Evolutionary conservation across 30 jellyfish, hydroid and myxozoan species (phyloP), one percentile per base, ranked within the genome.

Genomic region (Aurelia coerulea): DNA sequence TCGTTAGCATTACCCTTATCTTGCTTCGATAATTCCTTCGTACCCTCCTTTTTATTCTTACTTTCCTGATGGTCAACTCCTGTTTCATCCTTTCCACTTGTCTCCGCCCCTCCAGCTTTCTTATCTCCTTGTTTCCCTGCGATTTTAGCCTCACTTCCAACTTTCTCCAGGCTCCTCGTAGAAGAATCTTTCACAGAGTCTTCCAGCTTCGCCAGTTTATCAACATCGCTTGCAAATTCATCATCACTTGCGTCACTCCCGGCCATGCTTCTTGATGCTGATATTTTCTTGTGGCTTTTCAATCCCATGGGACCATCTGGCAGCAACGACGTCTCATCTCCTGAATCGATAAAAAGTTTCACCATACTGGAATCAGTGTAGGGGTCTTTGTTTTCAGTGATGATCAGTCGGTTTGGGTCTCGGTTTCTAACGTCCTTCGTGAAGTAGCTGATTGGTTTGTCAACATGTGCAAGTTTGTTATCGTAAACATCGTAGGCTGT

Each of bases 321-420:
- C 82, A 83, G 37, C 72, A 65, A 23, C 10, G 93, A 73, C 23
- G 74, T 70, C 35, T 84, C 93, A 53, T 73, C 85, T 32, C 93
- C 93, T 84, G 93, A 63, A 73, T 84, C 72, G 80, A 84, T 41
- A 74, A 84, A 84, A 15, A 84, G 60, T 64, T 84, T 84, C 0
- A 84, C 79, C 84, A 70, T 84, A 18, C 88, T 84, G 15, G 88
- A 64, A 56, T 73, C 93, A 10, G 93, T 66, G 29, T 5, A 10
- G 6, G 93, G 93, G 81, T 84, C 87, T 52, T 46, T 78, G 34
- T 74, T 73, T 74, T 84, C 93, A 0, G 93, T 84, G 42, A 84
- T 75, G 2, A 84, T 52, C 31, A 84, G 88, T 84, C 93, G 63
- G 86, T 83, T 78, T 4, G 78, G 78, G 31, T 83, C 86, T 53